Evolutionary conservation across 64 coral and sea anemone species (phyloP), one percentile per base, ranked within the genome.

Genomic region (Montipora sp.): DNA sequence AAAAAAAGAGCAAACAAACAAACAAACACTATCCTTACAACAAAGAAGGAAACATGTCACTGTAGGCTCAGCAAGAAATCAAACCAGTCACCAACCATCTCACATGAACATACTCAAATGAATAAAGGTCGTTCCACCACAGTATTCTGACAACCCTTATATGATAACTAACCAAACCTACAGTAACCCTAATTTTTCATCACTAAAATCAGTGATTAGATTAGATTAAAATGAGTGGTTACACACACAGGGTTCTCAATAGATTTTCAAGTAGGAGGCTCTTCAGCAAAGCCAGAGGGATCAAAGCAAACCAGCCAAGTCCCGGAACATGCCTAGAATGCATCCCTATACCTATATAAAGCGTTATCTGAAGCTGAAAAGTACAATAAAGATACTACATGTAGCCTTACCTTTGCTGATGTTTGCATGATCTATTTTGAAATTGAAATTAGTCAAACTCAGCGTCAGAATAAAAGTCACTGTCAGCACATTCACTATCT

Each of bases 211-310:
- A 27, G 24, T 27, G 24, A 27, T 27, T 27, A 27, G 24, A 27
- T 27, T 27, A 27, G 24, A 27, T 27, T 27, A 27, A 27, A 27
- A 27, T 27, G 24, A 27, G 24, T 27, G 24, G 24, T 27, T 27
- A 27, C 24, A 27, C 24, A 27, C 24, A 10, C 74, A 77, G 74
- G 36, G 74, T 77, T 77, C 74, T 77, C 74, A 77, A 77, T 77
- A 77, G 74, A 11, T 77, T 77, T 77, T 77, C 43, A 77, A 77
- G 74, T 77, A 77, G 74, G 74, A 77, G 74, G 74, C 74, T 77
- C 45, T 77, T 45, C 9, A 36, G 23, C 74, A 77, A 77, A 67
- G 63, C 63, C 63, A 12, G 15, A 67, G 63, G 63, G 8, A 1
- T 59, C 57, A 59, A 59, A 59, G 57, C 57, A 59, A 67, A 67